These are phyloP conservation scores for Tarsius wallacei DNA, from an alignment of 2,797 vertebrate species.

Conservation along the genomic window DNA sequence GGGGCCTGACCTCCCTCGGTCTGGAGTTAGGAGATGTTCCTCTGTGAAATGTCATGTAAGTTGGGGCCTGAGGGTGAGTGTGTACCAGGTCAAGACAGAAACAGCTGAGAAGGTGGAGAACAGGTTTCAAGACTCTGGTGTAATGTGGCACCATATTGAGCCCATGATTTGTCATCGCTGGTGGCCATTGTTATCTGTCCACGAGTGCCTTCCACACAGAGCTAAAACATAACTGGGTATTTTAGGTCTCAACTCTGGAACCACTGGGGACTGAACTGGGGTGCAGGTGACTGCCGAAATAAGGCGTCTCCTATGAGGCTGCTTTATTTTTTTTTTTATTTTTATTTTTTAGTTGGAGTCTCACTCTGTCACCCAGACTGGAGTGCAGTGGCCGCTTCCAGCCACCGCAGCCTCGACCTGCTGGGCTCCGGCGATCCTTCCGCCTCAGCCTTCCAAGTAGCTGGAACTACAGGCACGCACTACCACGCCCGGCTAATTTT, in stretches of 20 bases:
- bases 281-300: neutral
- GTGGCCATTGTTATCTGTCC: neutral
- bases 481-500: too few species aligned
- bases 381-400: too few species aligned
- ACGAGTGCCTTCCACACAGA: neutral
- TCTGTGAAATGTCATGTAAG: neutral
- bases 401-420: too few species aligned
- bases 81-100: conserved; percentile 14
- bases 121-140: neutral
- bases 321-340: too few species aligned
- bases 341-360: too few species aligned
- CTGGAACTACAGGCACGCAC: too few species aligned
- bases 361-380: too few species aligned
- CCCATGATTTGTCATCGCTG: neutral
- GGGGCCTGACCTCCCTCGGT: conserved; percentile 5
- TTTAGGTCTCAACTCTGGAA: neutral
- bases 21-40: neutral
- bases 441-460: too few species aligned
- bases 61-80: conserved; percentile 22
- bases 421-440: too few species aligned
- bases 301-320: neutral
- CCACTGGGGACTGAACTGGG: neutral
- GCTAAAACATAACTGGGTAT: neutral
- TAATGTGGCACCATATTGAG: neutral
- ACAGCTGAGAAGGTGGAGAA: neutral